A percentile compares a stretch with the other conserved stretches of the same genome.
Conservation (phyloP, 1,140 invertebrate species). For the Coptotermes formosanus region DNA sequence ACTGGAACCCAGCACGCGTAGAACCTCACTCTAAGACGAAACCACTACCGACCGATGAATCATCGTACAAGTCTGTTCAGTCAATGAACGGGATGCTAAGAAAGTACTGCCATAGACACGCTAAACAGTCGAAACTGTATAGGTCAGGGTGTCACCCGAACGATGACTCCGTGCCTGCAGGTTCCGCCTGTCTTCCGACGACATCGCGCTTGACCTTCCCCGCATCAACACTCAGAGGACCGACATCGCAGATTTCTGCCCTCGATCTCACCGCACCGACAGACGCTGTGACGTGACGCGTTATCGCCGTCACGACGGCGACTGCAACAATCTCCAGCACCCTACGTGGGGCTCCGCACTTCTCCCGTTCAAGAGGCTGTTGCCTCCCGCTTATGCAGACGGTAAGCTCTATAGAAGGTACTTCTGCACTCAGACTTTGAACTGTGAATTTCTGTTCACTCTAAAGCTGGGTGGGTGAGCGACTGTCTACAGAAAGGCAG, state of each 20-base stretch:
- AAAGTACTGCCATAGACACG: not conserved
- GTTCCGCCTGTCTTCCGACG: slow-evolving; percentile 29
- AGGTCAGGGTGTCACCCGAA: not conserved
- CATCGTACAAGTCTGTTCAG: too few species aligned
- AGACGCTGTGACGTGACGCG: slow-evolving; percentile 18
- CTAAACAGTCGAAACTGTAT: not conserved
- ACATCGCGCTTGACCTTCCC: slow-evolving; percentile 16
- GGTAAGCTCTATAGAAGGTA: slow-evolving; percentile 45
- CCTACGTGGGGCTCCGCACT: slow-evolving; percentile 51
- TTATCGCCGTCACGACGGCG: slow-evolving; percentile 67
- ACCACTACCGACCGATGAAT: too few species aligned
- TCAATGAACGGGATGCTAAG: not conserved
- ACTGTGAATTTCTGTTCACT: too few species aligned
- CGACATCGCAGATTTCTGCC: slow-evolving; percentile 23
- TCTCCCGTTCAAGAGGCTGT: slow-evolving; percentile 46
- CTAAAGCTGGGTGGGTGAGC: too few species aligned
- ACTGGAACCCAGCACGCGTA: too few species aligned
- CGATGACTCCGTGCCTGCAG: not conserved
- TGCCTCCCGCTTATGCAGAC: slow-evolving; percentile 65
- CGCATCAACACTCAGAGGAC: slow-evolving; percentile 28
- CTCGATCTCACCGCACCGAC: slow-evolving; percentile 3
- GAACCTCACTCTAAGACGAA: too few species aligned
- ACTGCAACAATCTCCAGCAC: slow-evolving; percentile 68
- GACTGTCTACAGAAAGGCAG: too few species aligned
- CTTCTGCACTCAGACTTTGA: too few species aligned